Evolutionary conservation across 2,888 invertebrate genomes (phyloP), one percentile per base, ranked within the genome.

Genomic region (Matsumyia berberina): DNA sequence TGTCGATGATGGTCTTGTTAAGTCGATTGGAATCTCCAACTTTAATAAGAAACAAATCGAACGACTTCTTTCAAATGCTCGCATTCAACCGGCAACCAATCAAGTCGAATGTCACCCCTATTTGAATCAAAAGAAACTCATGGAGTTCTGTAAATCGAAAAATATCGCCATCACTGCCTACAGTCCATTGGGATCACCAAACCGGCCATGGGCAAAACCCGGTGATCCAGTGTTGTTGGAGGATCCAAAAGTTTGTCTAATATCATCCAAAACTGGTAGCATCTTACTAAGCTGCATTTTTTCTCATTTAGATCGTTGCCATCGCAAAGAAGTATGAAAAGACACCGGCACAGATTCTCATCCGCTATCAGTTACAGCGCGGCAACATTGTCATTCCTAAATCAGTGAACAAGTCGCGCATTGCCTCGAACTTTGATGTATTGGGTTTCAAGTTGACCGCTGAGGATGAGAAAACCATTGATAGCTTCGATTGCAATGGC

Each of bases 121-220:
- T 90, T 91, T 97, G 70, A 95, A 93, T 81, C 96, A 97, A 89
- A 92, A 92, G 35, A 94, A 94, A 35, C 91, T 97, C 0, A 94
- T 95, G 33, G 93, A 94, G 0, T 95, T 94, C 89, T 95, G 96
- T 90, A 94, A 94, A 82, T 92, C 94, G 0, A 94, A 93, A 17
- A 94, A 93, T 53, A 94, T 97, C 62, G 91, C 92, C 7, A 90
- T 97, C 2, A 96, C 96, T 0, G 97, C 96, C 0, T 98, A 97
- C 92, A 96, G 96, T 88, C 96, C 97, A 0, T 92, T 97, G n/a
- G 97, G 97, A 4, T 96, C 96, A 0, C 96, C 96, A 0, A 96
- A 96, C 89, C 93, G 96, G 79, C 96, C 96, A n/a, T 96, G 95
- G 95, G 95, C 95, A 1, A 94, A 95, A 89, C 94, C 95, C 0